Conservation (phyloP, 2,797 vertebrate species). For the Furcifer pardalis region DNA sequence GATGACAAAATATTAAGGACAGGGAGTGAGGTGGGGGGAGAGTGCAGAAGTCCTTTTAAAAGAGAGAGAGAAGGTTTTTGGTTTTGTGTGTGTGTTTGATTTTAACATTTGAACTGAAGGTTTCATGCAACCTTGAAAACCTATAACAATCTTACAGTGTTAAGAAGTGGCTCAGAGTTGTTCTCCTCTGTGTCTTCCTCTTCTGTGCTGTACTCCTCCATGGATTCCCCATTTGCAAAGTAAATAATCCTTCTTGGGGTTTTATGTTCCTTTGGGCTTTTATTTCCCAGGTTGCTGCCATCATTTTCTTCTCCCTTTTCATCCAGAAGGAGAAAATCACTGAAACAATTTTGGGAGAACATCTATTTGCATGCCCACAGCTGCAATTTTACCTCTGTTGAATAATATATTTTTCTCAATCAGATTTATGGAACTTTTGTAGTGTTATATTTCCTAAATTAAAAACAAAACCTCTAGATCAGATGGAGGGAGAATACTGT, state of each 20-base stretch:
- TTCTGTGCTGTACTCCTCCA: constrained; percentile 75
- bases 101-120: not conserved
- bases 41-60: too few species aligned
- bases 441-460: not conserved
- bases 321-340: constrained; percentile 6
- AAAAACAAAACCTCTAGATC: not conserved
- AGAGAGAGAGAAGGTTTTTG: too few species aligned
- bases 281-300: constrained; percentile 17
- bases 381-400: not conserved
- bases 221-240: constrained; percentile 81
- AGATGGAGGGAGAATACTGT: not conserved
- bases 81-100: not conserved
- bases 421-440: not conserved
- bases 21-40: too few species aligned
- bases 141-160: constrained; percentile 55
- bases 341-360: not conserved
- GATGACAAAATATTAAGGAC: too few species aligned
- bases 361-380: too few species aligned
- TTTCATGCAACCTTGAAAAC: not conserved
- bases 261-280: constrained; percentile 11
- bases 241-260: constrained; percentile 73
- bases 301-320: constrained; percentile 24
- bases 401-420: not conserved
- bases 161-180: constrained; percentile 6
- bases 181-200: constrained; percentile 66